Conservation (phyloP, 2,113 vertebrate species). For the Ceyx margarethae region DNA sequence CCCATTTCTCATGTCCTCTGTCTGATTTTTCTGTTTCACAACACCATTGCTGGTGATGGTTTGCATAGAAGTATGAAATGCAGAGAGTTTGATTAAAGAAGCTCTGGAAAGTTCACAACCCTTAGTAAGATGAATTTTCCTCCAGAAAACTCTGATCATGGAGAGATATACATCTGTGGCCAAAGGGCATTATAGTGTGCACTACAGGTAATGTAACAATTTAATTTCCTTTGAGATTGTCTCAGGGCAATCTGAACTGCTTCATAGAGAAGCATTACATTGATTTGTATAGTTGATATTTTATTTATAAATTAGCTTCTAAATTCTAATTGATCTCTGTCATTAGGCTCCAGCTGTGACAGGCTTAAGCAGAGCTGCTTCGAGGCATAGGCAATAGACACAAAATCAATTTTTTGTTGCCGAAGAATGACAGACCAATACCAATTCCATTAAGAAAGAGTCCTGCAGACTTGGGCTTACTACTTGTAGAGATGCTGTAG, state of each 20-base stretch:
- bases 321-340: not conserved
- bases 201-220: not conserved
- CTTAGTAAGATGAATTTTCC: not conserved
- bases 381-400: not conserved
- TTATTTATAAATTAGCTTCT: not conserved
- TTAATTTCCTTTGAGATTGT: not conserved
- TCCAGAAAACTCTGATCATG: not conserved
- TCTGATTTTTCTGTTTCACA: not conserved
- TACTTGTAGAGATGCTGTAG: not conserved
- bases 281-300: not conserved
- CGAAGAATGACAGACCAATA: not conserved
- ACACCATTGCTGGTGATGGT: not conserved
- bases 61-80: not conserved
- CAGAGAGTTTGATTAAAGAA: not conserved
- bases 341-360: not conserved
- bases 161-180: not conserved
- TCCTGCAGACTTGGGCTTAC: not conserved
- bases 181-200: not conserved
- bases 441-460: not conserved
- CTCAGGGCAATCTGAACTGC: not conserved
- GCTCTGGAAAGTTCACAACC: not conserved
- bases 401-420: not conserved
- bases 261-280: not conserved
- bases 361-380: not conserved
- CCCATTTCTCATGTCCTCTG: not conserved